Percentiles rank a stretch among this genome's conserved stretches.
Conservation (phyloP, 1,140 invertebrate genomes). For the Drosophila neocordata region DNA sequence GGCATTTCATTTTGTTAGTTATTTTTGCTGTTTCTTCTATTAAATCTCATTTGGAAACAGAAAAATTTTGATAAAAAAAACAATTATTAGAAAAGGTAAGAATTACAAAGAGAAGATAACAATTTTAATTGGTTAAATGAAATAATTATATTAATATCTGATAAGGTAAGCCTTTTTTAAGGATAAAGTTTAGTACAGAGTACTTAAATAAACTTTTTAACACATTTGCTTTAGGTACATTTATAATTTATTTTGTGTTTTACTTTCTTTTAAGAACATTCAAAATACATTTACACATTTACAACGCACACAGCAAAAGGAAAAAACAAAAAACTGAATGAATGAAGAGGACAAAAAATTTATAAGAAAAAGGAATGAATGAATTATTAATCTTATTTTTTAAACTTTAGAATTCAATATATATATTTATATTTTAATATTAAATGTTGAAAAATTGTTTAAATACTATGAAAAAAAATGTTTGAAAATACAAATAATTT, state of each 20-base stretch:
- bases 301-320: constrained; percentile 41
- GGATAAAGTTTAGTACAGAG: too few species aligned
- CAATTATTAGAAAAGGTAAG: too few species aligned
- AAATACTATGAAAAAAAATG: constrained; percentile 22
- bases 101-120: too few species aligned
- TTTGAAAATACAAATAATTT: constrained; percentile 40
- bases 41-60: too few species aligned
- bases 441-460: constrained; percentile 3
- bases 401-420: background rate
- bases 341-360: constrained; percentile 37
- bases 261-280: constrained; percentile 52
- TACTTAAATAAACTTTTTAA: too few species aligned
- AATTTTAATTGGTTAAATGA: too few species aligned
- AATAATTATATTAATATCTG: too few species aligned
- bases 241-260: background rate
- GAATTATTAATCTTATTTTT: constrained; percentile 14
- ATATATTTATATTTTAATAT: background rate
- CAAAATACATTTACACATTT: constrained; percentile 67
- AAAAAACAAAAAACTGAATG: constrained; percentile 5
- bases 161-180: too few species aligned
- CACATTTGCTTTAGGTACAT: background rate
- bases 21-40: too few species aligned
- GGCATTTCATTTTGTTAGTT: too few species aligned
- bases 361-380: background rate
- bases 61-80: too few species aligned